Evolutionary conservation across 1,140 invertebrate genomes (phyloP), one percentile per base, ranked within the genome.

Genomic region (Plodia interpunctella): DNA sequence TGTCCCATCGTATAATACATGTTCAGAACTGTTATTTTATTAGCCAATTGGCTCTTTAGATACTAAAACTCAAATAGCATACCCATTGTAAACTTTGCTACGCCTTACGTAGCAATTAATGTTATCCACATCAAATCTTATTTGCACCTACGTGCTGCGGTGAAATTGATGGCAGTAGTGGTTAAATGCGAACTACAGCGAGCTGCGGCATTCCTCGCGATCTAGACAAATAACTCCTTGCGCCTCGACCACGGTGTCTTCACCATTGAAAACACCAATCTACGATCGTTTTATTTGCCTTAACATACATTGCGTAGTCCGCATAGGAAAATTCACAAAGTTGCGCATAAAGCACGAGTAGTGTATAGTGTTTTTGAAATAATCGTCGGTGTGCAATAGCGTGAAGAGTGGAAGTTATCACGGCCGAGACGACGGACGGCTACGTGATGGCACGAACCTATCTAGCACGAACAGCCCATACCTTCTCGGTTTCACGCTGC

Each of bases 381-480:
- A 11, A 38, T 5, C 60, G 60, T 65, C 60, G 59, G 57, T 32
- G 0, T 5, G 44, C 35, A 10, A 15, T 21, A 8, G 21, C 20
- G 10, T 11, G 21, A 11, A 51, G 18, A 38, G 62, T 63, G 59
- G 60, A 35, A 44, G 53, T 50, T 56, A 57, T 70, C 62, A 70
- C 65, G 68, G 60, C 63, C 52, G 54, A 57, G 44, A 55, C 52
- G 58, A 64, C 52, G 49, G 30, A 60, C 59, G 53, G 60, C 59
- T 64, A 65, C 64, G 64, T 66, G 68, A 49, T 53, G 61, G 93
- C 79, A 97, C 97, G 96, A 97, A 96, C 15, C 95, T 96, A 15
- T 88, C 98, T 5, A 96, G 98, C 89, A 98, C 96, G 97, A 38
- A 38, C 11, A 11, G 4, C 9, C 35, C 35, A 38, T 38, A 38